Conservation (phyloP, 2,113 vertebrate genomes). For the Artemisiospiza belli region DNA sequence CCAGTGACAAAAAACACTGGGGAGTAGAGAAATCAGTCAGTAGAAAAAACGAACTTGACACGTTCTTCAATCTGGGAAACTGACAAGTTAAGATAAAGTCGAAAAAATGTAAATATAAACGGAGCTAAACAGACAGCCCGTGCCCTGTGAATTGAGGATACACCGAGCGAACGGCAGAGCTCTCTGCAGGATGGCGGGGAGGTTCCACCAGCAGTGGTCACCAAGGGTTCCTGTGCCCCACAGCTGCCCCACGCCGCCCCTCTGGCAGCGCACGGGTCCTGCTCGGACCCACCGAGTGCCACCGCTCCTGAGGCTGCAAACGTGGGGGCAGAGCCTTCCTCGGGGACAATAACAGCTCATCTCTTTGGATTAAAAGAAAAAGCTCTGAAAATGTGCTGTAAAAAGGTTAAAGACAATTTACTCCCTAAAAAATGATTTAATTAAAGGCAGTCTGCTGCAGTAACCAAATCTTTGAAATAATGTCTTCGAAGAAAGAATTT, state of each 20-base stretch:
- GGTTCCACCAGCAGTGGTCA: conserved; percentile 63
- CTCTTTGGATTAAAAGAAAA: conserved; percentile 74
- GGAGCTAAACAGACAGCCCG: conserved; percentile 70
- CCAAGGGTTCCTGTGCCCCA: conserved; percentile 63
- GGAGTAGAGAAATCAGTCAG: conserved; percentile 71
- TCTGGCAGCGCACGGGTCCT: conserved; percentile 49
- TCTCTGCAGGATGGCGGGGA: conserved; percentile 55
- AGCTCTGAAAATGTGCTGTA: conserved; percentile 64
- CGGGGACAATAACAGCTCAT: conserved; percentile 69
- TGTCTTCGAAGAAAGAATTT: conserved; percentile 65
- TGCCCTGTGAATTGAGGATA: conserved; percentile 69
- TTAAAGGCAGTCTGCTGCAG: conserved; percentile 64
- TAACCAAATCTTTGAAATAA: conserved; percentile 72
- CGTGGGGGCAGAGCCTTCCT: conserved; percentile 69
- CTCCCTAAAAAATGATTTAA: conserved; percentile 69
- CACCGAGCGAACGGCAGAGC: conserved; percentile 65
- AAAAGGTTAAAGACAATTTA: conserved; percentile 73
- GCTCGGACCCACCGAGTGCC: conserved; percentile 49
- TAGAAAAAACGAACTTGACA: conserved; percentile 73
- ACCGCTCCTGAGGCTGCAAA: conserved; percentile 66
- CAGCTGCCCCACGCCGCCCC: conserved; percentile 57
- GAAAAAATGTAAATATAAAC: conserved; percentile 75
- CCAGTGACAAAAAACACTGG: conserved; percentile 73
- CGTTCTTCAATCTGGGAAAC: conserved; percentile 70
- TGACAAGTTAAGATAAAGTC: conserved; percentile 70